Base-by-base conservation (phyloP, 1,140 invertebrate species). In the Chlorops oryzae region DNA sequence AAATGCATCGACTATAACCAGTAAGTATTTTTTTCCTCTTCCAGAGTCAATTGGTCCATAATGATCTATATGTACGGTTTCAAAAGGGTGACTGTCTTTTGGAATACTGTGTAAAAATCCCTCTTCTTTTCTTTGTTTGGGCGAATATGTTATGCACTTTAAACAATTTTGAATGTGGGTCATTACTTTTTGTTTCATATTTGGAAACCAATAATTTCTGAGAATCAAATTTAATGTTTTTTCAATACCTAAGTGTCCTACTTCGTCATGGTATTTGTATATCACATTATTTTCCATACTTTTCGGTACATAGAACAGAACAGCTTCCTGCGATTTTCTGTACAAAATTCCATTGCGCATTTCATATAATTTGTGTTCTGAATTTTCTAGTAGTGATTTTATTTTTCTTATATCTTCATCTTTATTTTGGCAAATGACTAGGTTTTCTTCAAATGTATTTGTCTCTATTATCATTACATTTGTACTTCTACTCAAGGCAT, bases 1-100 rank as follows among this genome's bases (percentile, higher is more conserved):
- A 15, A 67, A 67, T 38, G 65, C 59, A 51, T 72, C 54, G 41
- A 73, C 74, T 0, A 77, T 42, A 1, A 72, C 69, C 48, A 77
- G 73, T 2, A 69, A 67, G 52, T 77, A 73, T 46, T 63, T 64
- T 62, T 75, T 72, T 15, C 52, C 37, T 53, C n/a, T n/a, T n/a
- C n/a, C n/a, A n/a, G n/a, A n/a, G 13, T 70, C 70, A 15, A 64
- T 23, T 3, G 60, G 63, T 9, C 63, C 62, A 42, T 34, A 59
- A 50, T 70, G 64, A 41, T 65, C 62, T 1, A 65, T 50, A 39
- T 66, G 60, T 24, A 63, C 18, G 0, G 53, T 59, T 17, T 55
- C 21, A 37, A 65, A 64, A 2, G 61, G 65, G 39, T 49, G 21
- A 10, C 42, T 40, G 4, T 51, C 54, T 44, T 70, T 71, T 0